Base-by-base conservation (phyloP, 2,888 invertebrate genomes). In the Osmoderma eremita region DNA sequence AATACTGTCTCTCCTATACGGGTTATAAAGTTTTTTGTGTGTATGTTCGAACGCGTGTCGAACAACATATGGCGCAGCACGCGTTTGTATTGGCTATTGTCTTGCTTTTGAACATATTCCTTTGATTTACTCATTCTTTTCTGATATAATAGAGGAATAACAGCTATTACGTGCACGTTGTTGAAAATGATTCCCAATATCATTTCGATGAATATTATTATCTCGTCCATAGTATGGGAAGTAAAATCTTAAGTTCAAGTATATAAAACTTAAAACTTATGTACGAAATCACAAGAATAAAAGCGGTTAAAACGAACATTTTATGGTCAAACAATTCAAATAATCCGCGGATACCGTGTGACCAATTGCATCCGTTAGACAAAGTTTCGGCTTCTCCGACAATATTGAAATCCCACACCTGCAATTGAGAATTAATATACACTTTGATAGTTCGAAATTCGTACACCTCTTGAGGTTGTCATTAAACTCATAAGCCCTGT, bases 401-500 rank as follows among this genome's bases (percentile, higher is more conserved):
- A 95, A 94, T 91, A 75, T 93, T 91, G 80, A 97, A 96, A 78
- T 98, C 98, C 76, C 92, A 91, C 63, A 95, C 87, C 94, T 95
- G 3, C 77, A 78, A 69, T 68, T 54, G 13, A 15, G 18, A 20
- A 48, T 48, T 48, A 20, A 6, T 48, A 6, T 20, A 30, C 30
- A 30, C 30, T 30, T 10, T 6, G 30, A 30, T 30, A 6, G 30
- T 8, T 8, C 30, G 30, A 6, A 30, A 3, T 30, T 30, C 30
- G 30, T 30, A 30, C 10, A 6, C 8, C 30, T 30, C 30, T 30
- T 30, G 30, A 30, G 10, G 5, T 30, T 5, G 30, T 5, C 30
- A 30, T 30, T 30, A 30, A 30, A 30, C 5, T 8, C 30, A 30
- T 30, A 30, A 13, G 36, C 18, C 36, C n/a, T 54, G 38, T 54